Percentiles rank a stretch among this genome's conserved stretches.
Conservation (phyloP, 2,797 vertebrate species). For the Macropus fuliginosus region DNA sequence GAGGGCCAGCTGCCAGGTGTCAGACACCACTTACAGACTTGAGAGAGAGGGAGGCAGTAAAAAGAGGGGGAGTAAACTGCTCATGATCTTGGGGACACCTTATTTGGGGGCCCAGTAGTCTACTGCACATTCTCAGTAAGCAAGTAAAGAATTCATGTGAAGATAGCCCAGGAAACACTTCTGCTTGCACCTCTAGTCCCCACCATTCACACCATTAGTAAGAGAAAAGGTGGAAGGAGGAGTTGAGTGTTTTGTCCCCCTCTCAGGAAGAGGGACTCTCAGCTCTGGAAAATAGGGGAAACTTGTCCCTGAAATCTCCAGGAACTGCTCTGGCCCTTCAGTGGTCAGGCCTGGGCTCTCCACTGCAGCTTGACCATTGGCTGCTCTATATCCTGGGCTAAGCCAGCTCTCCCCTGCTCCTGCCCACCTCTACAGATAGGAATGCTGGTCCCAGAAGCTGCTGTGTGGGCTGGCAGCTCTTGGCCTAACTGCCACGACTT, state of each 20-base stretch:
- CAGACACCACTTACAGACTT: not conserved
- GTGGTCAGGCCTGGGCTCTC: not conserved
- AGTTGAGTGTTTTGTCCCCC: not conserved
- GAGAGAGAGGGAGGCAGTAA: not conserved
- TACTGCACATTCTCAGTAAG: not conserved
- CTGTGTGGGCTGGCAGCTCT: not conserved
- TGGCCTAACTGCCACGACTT: not conserved
- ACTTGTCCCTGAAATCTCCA: not conserved
- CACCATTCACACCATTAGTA: not conserved
- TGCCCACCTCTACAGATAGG: not conserved
- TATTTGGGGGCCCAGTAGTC: not conserved
- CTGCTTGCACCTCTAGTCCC: not conserved
- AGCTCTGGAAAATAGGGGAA: not conserved
- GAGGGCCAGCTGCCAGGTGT: not conserved
- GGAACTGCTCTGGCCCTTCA: not conserved
- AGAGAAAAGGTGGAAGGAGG: not conserved
- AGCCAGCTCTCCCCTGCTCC: not conserved
- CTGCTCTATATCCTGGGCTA: not conserved
- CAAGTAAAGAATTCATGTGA: not conserved
- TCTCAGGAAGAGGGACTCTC: not conserved
- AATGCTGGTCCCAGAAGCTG: not conserved
- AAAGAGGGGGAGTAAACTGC: not conserved
- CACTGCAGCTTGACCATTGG: not conserved
- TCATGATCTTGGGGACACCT: not conserved
- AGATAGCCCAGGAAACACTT: not conserved